Conservation (phyloP, 1,140 invertebrate genomes). For the Mamestra configurata region DNA sequence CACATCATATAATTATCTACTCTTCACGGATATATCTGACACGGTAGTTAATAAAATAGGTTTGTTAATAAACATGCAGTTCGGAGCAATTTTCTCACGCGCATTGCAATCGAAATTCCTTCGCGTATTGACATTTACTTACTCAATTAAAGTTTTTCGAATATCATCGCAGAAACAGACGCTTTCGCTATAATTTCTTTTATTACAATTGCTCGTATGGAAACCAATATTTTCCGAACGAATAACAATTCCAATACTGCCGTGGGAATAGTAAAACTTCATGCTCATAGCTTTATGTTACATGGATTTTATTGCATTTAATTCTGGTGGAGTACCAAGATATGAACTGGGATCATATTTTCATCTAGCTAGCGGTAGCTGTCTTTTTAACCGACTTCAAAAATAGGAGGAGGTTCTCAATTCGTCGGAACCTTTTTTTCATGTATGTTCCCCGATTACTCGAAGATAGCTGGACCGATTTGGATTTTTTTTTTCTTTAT, state of each 20-base stretch:
- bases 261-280: not conserved
- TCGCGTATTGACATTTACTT: not conserved
- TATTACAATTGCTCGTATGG: not conserved
- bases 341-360: not conserved
- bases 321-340: not conserved
- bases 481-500: too few species aligned
- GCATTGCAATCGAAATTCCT: not conserved
- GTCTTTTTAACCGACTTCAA: too few species aligned
- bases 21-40: not conserved
- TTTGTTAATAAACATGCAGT: not conserved
- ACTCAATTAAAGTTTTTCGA: not conserved
- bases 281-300: not conserved
- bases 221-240: conserved; percentile 9
- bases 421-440: too few species aligned
- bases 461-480: too few species aligned
- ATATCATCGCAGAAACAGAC: not conserved
- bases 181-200: not conserved
- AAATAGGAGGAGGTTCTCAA: too few species aligned
- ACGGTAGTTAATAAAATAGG: not conserved
- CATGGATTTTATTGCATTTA: not conserved
- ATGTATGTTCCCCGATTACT: too few species aligned
- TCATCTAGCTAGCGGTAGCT: too few species aligned
- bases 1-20: too few species aligned
- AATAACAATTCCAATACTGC: not conserved
- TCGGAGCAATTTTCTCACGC: not conserved